These are phyloP conservation scores for Unio pictorum DNA, from an alignment of 2,888 invertebrate species.

Conservation along the genomic window DNA sequence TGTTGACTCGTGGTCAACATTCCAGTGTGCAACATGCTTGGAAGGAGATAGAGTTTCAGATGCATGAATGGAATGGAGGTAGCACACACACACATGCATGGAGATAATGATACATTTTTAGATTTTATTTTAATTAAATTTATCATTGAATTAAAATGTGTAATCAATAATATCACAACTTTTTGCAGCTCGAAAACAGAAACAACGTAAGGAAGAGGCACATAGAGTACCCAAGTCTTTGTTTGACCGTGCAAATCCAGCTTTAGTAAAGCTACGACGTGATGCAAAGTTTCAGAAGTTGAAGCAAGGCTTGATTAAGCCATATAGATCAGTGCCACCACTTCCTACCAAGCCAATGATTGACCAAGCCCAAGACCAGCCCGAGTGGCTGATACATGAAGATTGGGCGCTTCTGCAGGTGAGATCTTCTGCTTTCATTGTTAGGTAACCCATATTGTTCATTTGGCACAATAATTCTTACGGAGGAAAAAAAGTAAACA, in stretches of 20 bases:
- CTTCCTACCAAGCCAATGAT: slow-evolving; percentile 47
- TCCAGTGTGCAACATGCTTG: too few species aligned
- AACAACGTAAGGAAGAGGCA: slow-evolving; percentile 80
- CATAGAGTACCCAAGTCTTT: slow-evolving; percentile 85
- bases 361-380: slow-evolving; percentile 74
- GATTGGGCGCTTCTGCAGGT: slow-evolving; percentile 85
- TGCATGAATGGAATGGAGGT: too few species aligned
- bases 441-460: too few species aligned
- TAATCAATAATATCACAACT: not conserved
- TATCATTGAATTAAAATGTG: not conserved
- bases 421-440: too few species aligned
- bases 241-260: slow-evolving; percentile 85
- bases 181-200: slow-evolving; percentile 67
- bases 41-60: too few species aligned
- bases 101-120: too few species aligned
- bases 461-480: too few species aligned
- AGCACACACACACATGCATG: too few species aligned
- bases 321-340: slow-evolving; percentile 48
- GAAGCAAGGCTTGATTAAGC: slow-evolving; percentile 61
- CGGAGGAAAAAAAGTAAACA: too few species aligned
- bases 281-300: slow-evolving; percentile 85
- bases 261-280: slow-evolving; percentile 82
- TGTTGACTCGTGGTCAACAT: too few species aligned
- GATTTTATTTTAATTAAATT: not conserved
- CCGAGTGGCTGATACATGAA: slow-evolving; percentile 93